Base-by-base conservation (phyloP, 2,797 vertebrate species). In the Fistularia tabacaria region DNA sequence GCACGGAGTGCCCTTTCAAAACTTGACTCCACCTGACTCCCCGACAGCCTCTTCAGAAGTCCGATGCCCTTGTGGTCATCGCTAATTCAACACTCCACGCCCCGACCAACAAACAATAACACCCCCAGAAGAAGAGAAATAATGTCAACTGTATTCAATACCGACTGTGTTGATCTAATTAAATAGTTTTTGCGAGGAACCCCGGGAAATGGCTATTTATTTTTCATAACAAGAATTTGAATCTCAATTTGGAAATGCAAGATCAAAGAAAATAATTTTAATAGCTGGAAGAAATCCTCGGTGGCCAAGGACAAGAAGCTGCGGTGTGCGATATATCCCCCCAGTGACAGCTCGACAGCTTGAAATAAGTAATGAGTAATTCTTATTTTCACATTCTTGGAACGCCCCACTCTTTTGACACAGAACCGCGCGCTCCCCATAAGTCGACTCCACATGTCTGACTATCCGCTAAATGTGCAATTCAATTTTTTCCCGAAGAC, bases 191-290 rank as follows among this genome's bases (percentile, higher is more conserved):
- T 92, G 89, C 39, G 10, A 40, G 10, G 94, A 93, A 94, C 76
- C 76, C 79, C 77, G 73, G 89, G 76, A 91, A 92, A 90, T 88
- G 87, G 75, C 90, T 91, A 93, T 96, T 91, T 90, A 91, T 89
- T 90, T 95, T 94, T 92, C 64, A 95, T 94, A 77, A 78, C 83
- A 76, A 85, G 89, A 94, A 93, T 94, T 93, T 91, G 90, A 92
- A 90, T 91, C 84, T 93, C 93, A 92, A 94, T 92, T 94, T 93
- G 88, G 85, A 93, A 93, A 90, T 78, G 83, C 80, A 80, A 88
- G 91, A 94, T 95, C 87, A 96, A 93, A 95, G 91, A 90, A 89
- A 90, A 86, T 71, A 60, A 69, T 88, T 91, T 90, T 84, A 75
- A 79, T 76, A 84, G 82, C 83, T 67, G 86, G 80, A 83, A 89